Conservation (phyloP, 1,140 invertebrate species). For the Asobara japonica region DNA sequence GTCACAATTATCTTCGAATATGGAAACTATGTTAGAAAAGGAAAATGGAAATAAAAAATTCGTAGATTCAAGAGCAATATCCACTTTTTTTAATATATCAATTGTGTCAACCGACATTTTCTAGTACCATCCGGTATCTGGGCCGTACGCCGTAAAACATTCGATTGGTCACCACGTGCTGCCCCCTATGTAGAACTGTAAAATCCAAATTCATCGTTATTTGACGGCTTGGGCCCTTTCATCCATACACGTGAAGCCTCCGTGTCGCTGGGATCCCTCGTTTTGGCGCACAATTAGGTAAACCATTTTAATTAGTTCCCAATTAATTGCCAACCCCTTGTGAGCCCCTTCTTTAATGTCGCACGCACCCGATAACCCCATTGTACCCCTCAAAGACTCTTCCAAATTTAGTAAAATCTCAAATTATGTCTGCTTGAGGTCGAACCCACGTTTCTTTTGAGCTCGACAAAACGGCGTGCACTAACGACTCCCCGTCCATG, state of each 20-base stretch:
- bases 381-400: not conserved
- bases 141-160: no score
- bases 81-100: no score
- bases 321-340: not conserved
- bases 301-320: not conserved
- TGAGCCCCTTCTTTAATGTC: not conserved
- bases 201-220: not conserved
- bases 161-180: no score
- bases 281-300: constrained; percentile 11
- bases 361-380: not conserved
- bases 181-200: not conserved
- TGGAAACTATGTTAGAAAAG: no score
- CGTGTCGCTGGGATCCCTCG: not conserved
- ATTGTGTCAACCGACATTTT: no score
- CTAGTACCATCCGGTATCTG: no score
- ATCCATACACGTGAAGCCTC: constrained; percentile 3
- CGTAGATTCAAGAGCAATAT: no score
- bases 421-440: not conserved
- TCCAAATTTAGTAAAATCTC: not conserved
- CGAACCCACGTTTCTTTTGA: not conserved
- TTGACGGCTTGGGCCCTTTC: constrained; percentile 2
- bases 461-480: not conserved
- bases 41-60: no score
- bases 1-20: no score
- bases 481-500: not conserved